Percentiles rank a stretch among this genome's conserved stretches.
Evolutionary conservation across 2,888 invertebrate species (phyloP).

Genomic region (Ectemnius continuus): DNA sequence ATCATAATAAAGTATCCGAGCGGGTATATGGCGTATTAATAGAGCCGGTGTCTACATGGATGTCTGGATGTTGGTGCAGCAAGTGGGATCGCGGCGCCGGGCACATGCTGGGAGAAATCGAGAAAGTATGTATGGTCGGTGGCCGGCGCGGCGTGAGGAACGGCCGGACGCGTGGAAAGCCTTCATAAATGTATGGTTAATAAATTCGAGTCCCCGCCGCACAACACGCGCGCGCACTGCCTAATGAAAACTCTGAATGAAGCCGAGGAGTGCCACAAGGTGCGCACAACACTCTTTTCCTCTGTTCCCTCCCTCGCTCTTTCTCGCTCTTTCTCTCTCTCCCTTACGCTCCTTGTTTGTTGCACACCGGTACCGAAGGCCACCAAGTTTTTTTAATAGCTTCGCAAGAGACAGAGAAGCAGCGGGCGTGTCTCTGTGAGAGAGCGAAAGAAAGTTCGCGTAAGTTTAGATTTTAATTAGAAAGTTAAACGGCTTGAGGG

Average conservation of each 20-base stretch:
- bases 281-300: no score
- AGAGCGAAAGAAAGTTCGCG: conserved; percentile 35
- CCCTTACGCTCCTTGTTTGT: background rate
- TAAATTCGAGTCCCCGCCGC: conserved; percentile 1
- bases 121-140: no score
- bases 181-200: no score
- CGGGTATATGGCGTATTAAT: no score
- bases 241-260: conserved; percentile 33
- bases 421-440: background rate
- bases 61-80: no score
- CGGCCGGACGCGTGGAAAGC: no score
- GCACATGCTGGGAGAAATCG: background rate
- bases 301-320: no score
- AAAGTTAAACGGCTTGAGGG: conserved; percentile 58
- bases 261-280: no score
- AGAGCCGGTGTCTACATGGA: no score
- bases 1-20: no score
- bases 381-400: conserved; percentile 9
- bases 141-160: no score
- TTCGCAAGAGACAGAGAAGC: no score
- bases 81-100: background rate
- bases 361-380: conserved; percentile 2
- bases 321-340: background rate
- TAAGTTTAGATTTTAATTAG: conserved; percentile 62
- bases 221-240: conserved; percentile 18